Base-by-base conservation (phyloP, 2,113 vertebrate species). In the Litocranius walleri region DNA sequence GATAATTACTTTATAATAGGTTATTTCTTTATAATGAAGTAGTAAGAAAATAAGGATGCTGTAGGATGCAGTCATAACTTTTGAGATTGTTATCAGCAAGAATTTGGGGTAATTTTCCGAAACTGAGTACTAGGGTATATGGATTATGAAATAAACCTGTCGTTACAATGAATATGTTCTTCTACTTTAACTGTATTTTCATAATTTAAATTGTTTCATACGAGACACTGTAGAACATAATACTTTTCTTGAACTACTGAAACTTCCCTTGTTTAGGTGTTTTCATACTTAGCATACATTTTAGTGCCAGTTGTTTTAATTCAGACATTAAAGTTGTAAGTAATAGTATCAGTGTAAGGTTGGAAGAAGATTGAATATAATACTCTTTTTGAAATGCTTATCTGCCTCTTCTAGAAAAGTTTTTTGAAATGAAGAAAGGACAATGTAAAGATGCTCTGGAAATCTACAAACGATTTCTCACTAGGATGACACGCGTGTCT, bases 391-490 rank as follows among this genome's bases (percentile, higher is more conserved):
- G 90, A 90, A 90, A 94, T 90, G 30, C 29, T 93, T 94, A 36
- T 96, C 74, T 97, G n/a, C 97, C 95, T 98, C 95, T 98, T 94
- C 54, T 96, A 99, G 99, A 99, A 99, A 99, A 99, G 98, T 99
- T 99, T 98, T 99, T 99, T 99, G 99, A 99, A 98, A 99, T 99
- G 99, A 99, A 99, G 98, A 99, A 99, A 98, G 99, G 99, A 91
- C 99, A 99, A 90, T 99, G 99, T 99, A 99, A 99, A 99, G 99
- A 99, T 54, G 99, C 99, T 43, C 99, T 99, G 98, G 99, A 99
- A 99, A 99, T 99, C 98, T 99, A 99, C 98, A 99, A 99, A 98
- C 99, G 99, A 92, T 99, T 99, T 99, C 98, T 99, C 90, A 99
- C 99, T 91, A 99, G 99, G 98, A 99, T 99, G 99, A 99, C 99